Percentiles rank a stretch among this genome's conserved stretches.
phyloP scores from a whole-genome alignment of 2,888 invertebrate genomes.

The Lithophane semibrunnea region DNA sequence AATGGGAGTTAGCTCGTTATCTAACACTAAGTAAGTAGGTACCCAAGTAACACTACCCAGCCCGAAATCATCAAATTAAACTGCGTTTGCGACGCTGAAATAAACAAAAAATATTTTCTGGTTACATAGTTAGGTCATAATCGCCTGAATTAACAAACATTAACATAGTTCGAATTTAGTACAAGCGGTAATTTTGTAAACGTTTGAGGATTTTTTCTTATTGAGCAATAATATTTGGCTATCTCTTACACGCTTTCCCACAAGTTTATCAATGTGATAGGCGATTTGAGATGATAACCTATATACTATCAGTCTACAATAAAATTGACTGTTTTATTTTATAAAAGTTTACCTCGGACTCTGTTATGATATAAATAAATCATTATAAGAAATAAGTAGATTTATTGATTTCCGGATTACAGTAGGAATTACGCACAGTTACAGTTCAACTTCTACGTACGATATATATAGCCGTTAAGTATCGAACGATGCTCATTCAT shows the following conservation, averaged over 20 bases:
- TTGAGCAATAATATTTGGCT: neutral
- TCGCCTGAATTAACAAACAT: neutral
- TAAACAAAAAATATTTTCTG: too few relatives aligned
- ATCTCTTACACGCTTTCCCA: constrained; percentile 5
- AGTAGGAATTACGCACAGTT: neutral
- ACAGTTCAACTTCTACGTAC: neutral
- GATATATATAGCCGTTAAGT: neutral
- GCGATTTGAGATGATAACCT: constrained; percentile 39
- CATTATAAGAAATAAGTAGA: neutral
- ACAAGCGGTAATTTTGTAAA: too few relatives aligned
- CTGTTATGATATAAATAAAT: neutral
- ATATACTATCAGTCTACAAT: neutral
- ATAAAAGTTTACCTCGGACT: neutral
- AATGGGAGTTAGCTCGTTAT: too few relatives aligned
- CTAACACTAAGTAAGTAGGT: too few relatives aligned
- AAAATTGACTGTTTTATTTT: neutral
- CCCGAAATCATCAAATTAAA: too few relatives aligned
- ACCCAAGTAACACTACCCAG: too few relatives aligned
- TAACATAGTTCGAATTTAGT: neutral
- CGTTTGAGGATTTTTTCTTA: too few relatives aligned
- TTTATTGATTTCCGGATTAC: constrained; percentile 27
- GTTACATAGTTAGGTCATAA: neutral
- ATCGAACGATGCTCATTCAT: constrained; percentile 8
- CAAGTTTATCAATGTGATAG: constrained; percentile 20
- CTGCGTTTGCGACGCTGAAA: too few relatives aligned